These are phyloP conservation scores for Corythornis madagascariensis DNA, from an alignment of 2,113 vertebrate species.

Conservation along the genomic window DNA sequence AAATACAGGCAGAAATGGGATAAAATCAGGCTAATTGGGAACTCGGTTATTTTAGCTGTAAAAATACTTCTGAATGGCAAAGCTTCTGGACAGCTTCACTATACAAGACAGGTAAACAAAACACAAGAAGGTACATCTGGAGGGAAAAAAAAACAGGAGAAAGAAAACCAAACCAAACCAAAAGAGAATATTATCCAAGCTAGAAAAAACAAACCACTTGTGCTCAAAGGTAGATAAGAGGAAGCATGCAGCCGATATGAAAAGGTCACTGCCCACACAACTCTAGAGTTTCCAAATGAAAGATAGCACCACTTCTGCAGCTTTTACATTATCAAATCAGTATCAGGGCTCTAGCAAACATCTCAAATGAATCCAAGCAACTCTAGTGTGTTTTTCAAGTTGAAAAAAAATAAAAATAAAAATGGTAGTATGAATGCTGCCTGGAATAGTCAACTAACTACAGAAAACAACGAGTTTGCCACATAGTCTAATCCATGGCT, in stretches of 20 bases:
- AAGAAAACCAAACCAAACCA: no score
- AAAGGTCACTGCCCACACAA: conserved; percentile 14
- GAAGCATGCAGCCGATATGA: accelerated
- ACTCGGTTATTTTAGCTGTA: not conserved
- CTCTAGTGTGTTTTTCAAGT: not conserved
- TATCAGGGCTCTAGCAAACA: not conserved
- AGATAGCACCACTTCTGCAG: not conserved
- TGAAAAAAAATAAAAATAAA: not conserved
- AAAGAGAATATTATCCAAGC: not conserved
- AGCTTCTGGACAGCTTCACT: not conserved
- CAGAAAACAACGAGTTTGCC: not conserved
- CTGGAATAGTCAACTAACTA: not conserved
- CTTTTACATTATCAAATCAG: not conserved
- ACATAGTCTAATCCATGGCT: not conserved
- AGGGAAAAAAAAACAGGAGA: no score
- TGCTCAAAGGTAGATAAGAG: not conserved
- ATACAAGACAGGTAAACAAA: not conserved
- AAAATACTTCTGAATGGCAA: not conserved
- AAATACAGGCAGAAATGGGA: not conserved
- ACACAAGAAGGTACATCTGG: not conserved
- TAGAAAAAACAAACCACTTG: not conserved
- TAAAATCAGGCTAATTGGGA: not conserved
- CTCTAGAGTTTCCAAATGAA: not conserved
- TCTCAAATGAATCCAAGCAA: not conserved
- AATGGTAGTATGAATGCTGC: not conserved